Evolutionary conservation across 2,888 invertebrate genomes (phyloP), one percentile per base, ranked within the genome.

Genomic region (Cacoxenus indagator): DNA sequence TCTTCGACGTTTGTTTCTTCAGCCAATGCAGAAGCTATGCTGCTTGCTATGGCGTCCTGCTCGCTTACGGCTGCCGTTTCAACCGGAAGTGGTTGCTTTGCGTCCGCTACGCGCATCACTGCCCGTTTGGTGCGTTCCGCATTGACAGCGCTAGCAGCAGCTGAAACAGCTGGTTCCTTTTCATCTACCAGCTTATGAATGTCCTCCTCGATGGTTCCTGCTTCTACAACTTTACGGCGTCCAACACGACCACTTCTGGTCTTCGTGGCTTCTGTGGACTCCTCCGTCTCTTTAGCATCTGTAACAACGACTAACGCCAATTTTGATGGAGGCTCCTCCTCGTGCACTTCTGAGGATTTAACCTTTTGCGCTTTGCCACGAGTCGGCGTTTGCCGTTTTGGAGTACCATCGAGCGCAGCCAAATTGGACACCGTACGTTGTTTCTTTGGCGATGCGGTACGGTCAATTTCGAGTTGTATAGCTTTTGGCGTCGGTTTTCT

Each of bases 401-500:
- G 57, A 1, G 57, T 29, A 48, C 19, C n/a, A n/a, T n/a, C 19
- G 48, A 14, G 6, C 26, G 9, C 55, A 3, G 1, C 61, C 4
- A 8, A n/a, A 14, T 8, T 8, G n/a, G 75, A 75, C 4, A 76
- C 71, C 2, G 74, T 71, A 14, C 76, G 70, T 66, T 76, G 43
- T 1, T 72, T 62, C 19, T 65, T 80, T 4, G 80, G 77, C 17
- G 82, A 76, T 4, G 48, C 55, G 2, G 79, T 68, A 1, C 72
- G 67, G 43, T 74, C 74, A 11, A 73, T 72, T 14, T 78, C 64
- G 11, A 77, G 73, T 29, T 84, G 79, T 24, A 85, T 73, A 0
- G 80, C 82, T 62, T 81, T 82, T 24, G 73, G 76, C 4, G 82
- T 83, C 8, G 79, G 83, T 46, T 84, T 80, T 2, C 77, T 69